These are phyloP conservation scores for Thinocorus orbignyianus DNA, from an alignment of 2,113 vertebrate species.

Conservation along the genomic window DNA sequence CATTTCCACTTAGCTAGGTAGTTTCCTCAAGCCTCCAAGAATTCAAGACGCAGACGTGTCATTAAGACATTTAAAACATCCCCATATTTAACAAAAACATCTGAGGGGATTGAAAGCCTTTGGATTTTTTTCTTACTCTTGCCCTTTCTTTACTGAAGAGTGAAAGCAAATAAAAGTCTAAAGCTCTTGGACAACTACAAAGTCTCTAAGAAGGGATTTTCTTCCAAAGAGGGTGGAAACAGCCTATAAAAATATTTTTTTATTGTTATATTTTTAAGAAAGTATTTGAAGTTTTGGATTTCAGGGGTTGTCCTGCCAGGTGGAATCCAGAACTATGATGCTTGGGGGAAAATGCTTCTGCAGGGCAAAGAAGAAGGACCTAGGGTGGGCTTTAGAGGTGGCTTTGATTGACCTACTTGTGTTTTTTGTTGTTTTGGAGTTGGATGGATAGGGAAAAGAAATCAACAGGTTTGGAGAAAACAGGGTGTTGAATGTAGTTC, in stretches of 20 bases:
- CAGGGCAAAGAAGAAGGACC: neutral
- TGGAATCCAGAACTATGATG: neutral
- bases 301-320: neutral
- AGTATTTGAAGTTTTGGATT: neutral
- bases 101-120: neutral
- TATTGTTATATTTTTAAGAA: neutral
- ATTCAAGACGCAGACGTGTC: neutral
- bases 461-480: neutral
- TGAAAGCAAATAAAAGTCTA: neutral
- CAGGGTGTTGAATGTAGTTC: neutral
- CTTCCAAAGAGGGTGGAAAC: neutral
- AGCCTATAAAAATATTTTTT: neutral
- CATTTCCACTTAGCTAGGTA: conserved; percentile 31
- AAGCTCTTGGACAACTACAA: neutral
- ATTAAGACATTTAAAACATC: neutral
- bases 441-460: neutral
- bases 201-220: neutral
- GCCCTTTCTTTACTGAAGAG: neutral
- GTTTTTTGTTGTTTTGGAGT: neutral
- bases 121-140: neutral
- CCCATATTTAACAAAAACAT: neutral
- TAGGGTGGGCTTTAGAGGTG: neutral
- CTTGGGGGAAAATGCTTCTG: neutral
- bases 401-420: neutral
- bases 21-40: neutral